Conservation (phyloP, 2,888 invertebrate species). For the Cerceris ruficornis region DNA sequence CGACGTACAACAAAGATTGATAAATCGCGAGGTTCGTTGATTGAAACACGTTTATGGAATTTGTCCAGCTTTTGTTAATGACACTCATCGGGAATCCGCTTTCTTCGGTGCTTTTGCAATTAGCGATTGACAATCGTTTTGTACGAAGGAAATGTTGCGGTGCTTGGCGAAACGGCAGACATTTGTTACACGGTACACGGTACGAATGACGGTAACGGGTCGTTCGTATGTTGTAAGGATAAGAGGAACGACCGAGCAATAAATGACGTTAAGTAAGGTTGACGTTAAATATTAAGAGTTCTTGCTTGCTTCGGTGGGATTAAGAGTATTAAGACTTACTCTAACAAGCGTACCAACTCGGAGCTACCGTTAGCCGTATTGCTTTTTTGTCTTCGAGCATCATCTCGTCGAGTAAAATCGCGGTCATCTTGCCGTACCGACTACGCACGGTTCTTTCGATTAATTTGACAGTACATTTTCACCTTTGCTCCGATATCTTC, state of each 20-base stretch:
- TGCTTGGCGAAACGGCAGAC: not conserved
- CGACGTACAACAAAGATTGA: constrained; percentile 34
- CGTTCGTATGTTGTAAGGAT: constrained; percentile 3
- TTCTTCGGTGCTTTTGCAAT: not conserved
- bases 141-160: no score
- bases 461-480: constrained; percentile 6
- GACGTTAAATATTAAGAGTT: constrained; percentile 41
- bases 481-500: no score
- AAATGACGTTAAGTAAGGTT: constrained; percentile 5
- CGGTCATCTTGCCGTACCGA: constrained; percentile 14
- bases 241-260: constrained; percentile 1
- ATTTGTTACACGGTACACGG: not conserved
- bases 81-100: not conserved
- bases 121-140: no score
- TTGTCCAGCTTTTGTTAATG: not conserved
- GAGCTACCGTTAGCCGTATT: constrained; percentile 72
- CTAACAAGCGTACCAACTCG: constrained; percentile 63
- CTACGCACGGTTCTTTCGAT: constrained; percentile 5
- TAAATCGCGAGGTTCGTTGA: constrained; percentile 40
- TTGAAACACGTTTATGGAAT: constrained; percentile 10
- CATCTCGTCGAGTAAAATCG: constrained; percentile 32
- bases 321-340: constrained; percentile 56
- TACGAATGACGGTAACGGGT: constrained; percentile 3
- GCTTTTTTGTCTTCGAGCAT: constrained; percentile 57
- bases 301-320: constrained; percentile 54